Evolutionary conservation across 2,113 vertebrate species (phyloP).

Genomic region (Emydocephalus ijimae): DNA sequence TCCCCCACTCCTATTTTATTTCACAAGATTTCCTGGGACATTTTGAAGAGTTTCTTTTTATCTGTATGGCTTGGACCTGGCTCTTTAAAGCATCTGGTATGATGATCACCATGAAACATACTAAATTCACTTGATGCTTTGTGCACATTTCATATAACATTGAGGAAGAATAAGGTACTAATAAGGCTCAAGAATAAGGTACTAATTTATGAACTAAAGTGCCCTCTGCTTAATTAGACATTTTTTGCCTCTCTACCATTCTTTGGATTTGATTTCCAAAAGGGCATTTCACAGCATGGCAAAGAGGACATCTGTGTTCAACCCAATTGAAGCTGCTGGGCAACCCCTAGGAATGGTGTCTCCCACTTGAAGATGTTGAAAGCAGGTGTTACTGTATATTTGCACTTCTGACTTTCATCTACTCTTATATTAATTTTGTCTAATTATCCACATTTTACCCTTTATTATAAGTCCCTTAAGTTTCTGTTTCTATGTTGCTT

Average conservation of each 20-base stretch:
- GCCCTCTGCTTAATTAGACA: background rate
- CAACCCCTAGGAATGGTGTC: background rate
- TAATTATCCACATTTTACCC: background rate
- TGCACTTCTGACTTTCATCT: background rate
- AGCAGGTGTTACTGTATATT: background rate
- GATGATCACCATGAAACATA: background rate
- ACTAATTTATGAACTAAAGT: background rate
- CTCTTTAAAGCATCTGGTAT: background rate
- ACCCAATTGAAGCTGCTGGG: background rate
- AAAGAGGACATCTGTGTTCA: background rate
- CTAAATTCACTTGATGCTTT: background rate
- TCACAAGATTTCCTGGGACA: conserved; percentile 33
- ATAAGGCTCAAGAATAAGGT: background rate
- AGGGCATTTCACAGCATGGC: background rate
- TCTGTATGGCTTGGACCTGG: conserved; percentile 2
- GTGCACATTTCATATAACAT: background rate
- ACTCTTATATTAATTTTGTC: background rate
- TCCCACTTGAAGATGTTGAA: background rate
- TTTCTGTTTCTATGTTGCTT: background rate
- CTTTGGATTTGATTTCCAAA: background rate
- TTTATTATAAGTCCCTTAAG: background rate
- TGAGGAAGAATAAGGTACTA: background rate
- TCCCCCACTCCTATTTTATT: conserved; percentile 31
- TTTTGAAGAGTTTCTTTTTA: conserved; percentile 13
- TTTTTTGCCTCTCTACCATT: background rate